Percentiles rank a stretch among this genome's conserved stretches.
Conservation (phyloP, 2,888 invertebrate species). For the Idaea biselata region DNA sequence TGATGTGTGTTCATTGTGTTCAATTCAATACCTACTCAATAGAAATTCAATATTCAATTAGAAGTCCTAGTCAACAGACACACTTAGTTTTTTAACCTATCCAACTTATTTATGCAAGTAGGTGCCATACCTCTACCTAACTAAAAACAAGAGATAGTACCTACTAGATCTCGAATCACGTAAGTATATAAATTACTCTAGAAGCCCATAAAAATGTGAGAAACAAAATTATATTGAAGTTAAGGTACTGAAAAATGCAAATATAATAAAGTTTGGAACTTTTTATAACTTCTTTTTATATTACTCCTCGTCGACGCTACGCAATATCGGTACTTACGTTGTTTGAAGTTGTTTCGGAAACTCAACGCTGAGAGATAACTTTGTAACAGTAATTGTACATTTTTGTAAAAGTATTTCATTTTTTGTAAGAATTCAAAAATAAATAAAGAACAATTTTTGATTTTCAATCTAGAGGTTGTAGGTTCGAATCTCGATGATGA, state of each 20-base stretch:
- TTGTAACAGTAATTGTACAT: background rate
- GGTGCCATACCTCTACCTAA: too few species aligned
- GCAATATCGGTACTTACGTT: slow-evolving; percentile 1
- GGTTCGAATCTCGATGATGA: too few species aligned
- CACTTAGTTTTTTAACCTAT: too few species aligned
- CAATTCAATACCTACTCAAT: too few species aligned
- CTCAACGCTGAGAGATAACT: background rate
- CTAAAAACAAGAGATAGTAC: too few species aligned
- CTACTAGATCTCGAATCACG: too few species aligned
- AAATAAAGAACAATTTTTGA: background rate
- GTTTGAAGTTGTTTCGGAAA: slow-evolving; percentile 7
- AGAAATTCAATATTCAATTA: too few species aligned
- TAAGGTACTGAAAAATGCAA: slow-evolving; percentile 11
- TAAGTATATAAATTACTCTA: background rate
- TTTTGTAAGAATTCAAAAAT: background rate
- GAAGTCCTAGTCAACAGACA: too few species aligned
- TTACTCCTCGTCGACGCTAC: slow-evolving; percentile 13
- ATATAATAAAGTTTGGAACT: slow-evolving; percentile 13
- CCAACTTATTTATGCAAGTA: too few species aligned
- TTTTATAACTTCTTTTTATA: slow-evolving; percentile 13
- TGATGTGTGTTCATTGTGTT: too few species aligned
- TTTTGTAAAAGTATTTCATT: background rate
- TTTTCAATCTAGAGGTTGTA: too few species aligned
- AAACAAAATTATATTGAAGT: slow-evolving; percentile 8
- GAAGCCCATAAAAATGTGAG: background rate